These are phyloP conservation scores for Macaria liturata DNA, from an alignment of 2,888 invertebrate genomes.

Conservation along the genomic window DNA sequence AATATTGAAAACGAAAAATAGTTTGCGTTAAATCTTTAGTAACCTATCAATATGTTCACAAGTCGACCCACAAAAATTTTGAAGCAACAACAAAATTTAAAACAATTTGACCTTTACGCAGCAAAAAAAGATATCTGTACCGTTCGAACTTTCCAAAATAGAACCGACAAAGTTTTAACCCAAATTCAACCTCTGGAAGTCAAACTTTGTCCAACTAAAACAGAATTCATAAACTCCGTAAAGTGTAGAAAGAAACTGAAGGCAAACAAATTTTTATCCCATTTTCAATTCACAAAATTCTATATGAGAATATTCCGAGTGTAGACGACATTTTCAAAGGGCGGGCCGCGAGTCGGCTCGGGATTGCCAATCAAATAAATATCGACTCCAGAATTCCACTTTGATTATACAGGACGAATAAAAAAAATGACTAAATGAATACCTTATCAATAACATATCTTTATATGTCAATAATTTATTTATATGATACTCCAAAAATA, in stretches of 20 bases:
- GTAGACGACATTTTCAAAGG: slow-evolving; percentile 42
- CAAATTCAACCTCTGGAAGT: neutral
- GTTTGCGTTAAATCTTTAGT: no score
- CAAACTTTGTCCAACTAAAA: slow-evolving; percentile 11
- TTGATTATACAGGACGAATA: slow-evolving; percentile 39
- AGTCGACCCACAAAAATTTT: no score
- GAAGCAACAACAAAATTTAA: no score
- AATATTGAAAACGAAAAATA: no score
- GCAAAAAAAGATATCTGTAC: neutral
- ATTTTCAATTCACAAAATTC: slow-evolving; percentile 27
- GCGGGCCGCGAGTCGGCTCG: slow-evolving; percentile 38
- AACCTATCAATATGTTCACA: no score
- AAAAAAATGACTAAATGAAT: slow-evolving; percentile 19
- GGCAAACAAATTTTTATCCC: slow-evolving; percentile 31
- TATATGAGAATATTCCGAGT: slow-evolving; percentile 28
- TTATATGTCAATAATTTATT: no score
- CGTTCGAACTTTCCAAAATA: neutral
- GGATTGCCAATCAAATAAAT: slow-evolving; percentile 52
- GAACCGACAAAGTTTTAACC: neutral
- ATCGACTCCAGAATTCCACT: slow-evolving; percentile 45
- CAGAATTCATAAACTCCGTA: slow-evolving; percentile 20
- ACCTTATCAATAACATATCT: no score
- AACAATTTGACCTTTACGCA: no score
- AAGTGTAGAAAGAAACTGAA: slow-evolving; percentile 25
- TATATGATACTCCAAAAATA: no score